Conservation (phyloP, 1,140 invertebrate species). For the Hetaerina americana region DNA sequence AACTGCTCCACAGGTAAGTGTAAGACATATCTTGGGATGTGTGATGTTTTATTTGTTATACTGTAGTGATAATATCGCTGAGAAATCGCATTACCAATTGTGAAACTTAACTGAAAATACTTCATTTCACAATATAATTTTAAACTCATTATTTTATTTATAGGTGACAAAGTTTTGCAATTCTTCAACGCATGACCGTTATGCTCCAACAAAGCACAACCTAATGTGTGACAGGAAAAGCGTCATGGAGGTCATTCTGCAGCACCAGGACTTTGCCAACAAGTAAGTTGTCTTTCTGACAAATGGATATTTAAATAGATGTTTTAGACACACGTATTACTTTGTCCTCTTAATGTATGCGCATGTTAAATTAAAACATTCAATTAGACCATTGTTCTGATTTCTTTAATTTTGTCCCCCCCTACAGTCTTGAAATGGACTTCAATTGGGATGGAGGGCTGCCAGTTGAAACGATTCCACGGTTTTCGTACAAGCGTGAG, state of each 20-base stretch:
- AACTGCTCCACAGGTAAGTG: constrained; percentile 19
- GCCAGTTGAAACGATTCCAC: constrained; percentile 22
- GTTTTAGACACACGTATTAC: no score
- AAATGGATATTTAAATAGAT: no score
- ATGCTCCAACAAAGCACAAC: constrained; percentile 55
- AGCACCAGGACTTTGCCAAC: constrained; percentile 41
- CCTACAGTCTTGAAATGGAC: background rate
- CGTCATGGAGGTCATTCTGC: constrained; percentile 44
- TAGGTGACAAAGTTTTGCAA: constrained; percentile 45
- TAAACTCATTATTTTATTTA: constrained; percentile 10
- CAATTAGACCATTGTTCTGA: background rate
- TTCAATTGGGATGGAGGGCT: background rate
- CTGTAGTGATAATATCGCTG: no score
- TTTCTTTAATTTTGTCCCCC: background rate
- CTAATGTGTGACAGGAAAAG: constrained; percentile 43
- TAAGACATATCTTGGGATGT: no score
- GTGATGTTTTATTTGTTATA: no score
- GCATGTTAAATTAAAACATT: no score
- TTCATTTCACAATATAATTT: no score
- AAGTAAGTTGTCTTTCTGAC: constrained; percentile 17
- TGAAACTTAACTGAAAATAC: no score
- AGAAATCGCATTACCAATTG: no score
- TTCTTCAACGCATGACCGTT: constrained; percentile 40
- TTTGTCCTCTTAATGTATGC: no score
- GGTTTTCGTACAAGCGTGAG: constrained; percentile 33